Percentiles rank a stretch among this genome's conserved stretches.
These are phyloP conservation scores for Vollenhovia emeryi DNA, from an alignment of 1,140 invertebrate species.

Conservation along the genomic window DNA sequence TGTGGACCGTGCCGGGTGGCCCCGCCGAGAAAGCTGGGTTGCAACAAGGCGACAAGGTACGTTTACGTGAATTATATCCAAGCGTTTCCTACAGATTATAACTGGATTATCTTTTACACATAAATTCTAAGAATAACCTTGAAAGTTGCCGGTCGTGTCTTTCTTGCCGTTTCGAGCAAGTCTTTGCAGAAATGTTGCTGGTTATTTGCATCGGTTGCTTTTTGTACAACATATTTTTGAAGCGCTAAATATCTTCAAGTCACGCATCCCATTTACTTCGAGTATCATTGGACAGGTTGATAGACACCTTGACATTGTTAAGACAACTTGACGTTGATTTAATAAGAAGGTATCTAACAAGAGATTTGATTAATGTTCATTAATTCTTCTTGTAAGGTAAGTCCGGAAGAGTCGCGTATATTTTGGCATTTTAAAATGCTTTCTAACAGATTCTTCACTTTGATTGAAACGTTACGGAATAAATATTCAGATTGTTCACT, in stretches of 20 bases:
- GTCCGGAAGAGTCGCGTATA: too few relatives aligned
- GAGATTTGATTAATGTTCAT: not conserved
- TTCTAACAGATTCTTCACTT: too few relatives aligned
- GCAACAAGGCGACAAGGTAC: conserved; percentile 94
- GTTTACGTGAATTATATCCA: not conserved
- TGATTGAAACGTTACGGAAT: too few relatives aligned
- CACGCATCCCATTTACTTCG: not conserved
- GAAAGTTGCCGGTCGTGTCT: not conserved
- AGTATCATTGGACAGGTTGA: not conserved
- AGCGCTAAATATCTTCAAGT: not conserved
- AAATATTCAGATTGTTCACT: too few relatives aligned
- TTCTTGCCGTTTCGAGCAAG: not conserved
- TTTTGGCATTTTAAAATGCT: too few relatives aligned
- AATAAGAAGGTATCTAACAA: not conserved
- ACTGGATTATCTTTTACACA: not conserved
- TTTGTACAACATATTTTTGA: not conserved
- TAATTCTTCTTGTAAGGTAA: too few relatives aligned
- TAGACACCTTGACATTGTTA: not conserved
- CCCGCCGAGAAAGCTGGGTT: conserved; percentile 95
- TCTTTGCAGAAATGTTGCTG: not conserved
- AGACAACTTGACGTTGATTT: not conserved
- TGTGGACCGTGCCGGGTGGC: conserved; percentile 95
- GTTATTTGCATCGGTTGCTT: not conserved
- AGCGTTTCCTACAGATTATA: not conserved
- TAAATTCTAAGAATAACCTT: not conserved